Evolutionary conservation across 2,888 invertebrate genomes (phyloP), one percentile per base, ranked within the genome.

Genomic region (Hirtodrosophila alboralis): DNA sequence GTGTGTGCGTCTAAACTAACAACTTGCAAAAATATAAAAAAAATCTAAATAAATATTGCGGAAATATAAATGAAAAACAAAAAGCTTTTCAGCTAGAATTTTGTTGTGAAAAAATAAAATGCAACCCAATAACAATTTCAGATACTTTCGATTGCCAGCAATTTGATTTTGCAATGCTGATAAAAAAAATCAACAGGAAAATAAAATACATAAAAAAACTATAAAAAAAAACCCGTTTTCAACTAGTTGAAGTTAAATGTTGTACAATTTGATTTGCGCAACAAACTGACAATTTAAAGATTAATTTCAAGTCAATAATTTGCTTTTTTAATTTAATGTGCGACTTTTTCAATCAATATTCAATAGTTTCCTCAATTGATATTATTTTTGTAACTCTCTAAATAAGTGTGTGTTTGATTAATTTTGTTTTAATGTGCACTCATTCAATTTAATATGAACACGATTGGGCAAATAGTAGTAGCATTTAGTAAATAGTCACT

Each of bases 381-480:
- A 18, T 43, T 33, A 5, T 47, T 38, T 38, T n/a, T 6, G 9
- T 26, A 9, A 51, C 16, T 52, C 34, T 61, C 27, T 47, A 53
- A 12, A n/a, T n/a, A n/a, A n/a, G n/a, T 38, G 14, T 30, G 10
- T 49, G 33, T 21, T 30, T 43, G 58, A 63, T 30, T 70, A 60
- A 62, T 53, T 23, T 53, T 48, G 37, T 16, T 43, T 21, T 47
- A 49, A 64, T 64, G 60, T 76, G 74, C 77, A 73, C 66, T 79
- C 65, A 67, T 67, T 75, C 69, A 53, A 64, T 65, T 73, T 66
- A 53, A 64, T 77, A 74, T 75, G 66, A 79, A 77, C 67, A 70
- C 75, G 73, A 71, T 80, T 44, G 84, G 76, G 69, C 85, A 77
- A 75, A 60, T 77, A 75, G n/a, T n/a, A n/a, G n/a, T n/a, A n/a